Evolutionary conservation across 2,113 vertebrate genomes (phyloP), one percentile per base, ranked within the genome.

Genomic region (Penelope pileata): DNA sequence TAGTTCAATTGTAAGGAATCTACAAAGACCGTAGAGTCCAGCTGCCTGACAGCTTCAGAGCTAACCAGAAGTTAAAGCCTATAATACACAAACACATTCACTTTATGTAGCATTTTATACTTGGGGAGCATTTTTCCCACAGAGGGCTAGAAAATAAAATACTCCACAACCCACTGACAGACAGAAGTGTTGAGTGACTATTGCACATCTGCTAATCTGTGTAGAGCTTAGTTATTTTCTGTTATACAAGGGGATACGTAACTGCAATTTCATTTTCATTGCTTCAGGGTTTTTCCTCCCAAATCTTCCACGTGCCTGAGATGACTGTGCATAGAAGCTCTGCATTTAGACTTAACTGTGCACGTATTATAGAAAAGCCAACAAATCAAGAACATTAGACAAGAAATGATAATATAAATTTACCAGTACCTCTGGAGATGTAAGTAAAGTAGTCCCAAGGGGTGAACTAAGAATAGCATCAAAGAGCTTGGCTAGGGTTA

Each of bases 361-460:
- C 54, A 64, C 72, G 70, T 95, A 60, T 95, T 94, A 93, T 95
- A 83, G 80, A 66, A 87, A 94, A 95, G 75, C 51, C 79, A 92
- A 94, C 86, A 97, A 97, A 97, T 96, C 90, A 97, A 5, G 0
- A 92, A 64, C 69, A 96, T 96, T 93, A 95, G 80, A 96, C 68
- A 96, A 93, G 88, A 93, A 95, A 94, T 14, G 69, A 93, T 94
- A 75, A 88, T 84, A 81, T 88, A 91, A 96, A 96, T 94, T 89
- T 96, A 67, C 45, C 81, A 88, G 83, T 84, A 93, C 90, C 64
- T 92, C 77, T 95, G 77, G 83, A 95, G 74, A 97, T 86, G 30
- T 81, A 90, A 87, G 91, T 66, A 74, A n/a, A 90, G 60, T 90
- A 79, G 70, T 94, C 88, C 95, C 93, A 93, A 91, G 84, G 58